Percentiles rank a stretch among this genome's conserved stretches.
Evolutionary conservation across 2,888 invertebrate genomes (phyloP).

Genomic region (Neoaliturus tenellus): DNA sequence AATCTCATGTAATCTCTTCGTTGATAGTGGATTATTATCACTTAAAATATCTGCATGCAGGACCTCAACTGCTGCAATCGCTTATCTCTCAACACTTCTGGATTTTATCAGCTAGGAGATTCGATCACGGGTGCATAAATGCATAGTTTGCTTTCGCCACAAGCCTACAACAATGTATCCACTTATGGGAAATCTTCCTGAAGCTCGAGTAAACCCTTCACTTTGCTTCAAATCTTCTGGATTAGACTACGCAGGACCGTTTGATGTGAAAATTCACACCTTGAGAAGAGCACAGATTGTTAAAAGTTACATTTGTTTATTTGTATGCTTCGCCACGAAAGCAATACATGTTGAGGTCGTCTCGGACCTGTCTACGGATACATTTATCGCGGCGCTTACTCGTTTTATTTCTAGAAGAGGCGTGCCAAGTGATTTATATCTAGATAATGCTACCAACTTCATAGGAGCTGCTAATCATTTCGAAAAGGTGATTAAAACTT

Average conservation of each 20-base stretch:
- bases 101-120: slow-evolving; percentile 61
- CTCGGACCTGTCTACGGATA: too few relatives aligned
- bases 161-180: slow-evolving; percentile 27
- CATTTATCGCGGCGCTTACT: too few relatives aligned
- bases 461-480: too few relatives aligned
- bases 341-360: too few relatives aligned
- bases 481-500: neutral
- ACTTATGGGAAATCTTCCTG: slow-evolving; percentile 49
- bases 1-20: too few relatives aligned
- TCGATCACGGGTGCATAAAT: slow-evolving; percentile 57
- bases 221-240: slow-evolving; percentile 28
- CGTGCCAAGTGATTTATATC: too few relatives aligned
- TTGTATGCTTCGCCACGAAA: too few relatives aligned
- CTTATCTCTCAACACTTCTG: slow-evolving; percentile 60
- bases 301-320: too few relatives aligned
- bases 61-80: slow-evolving; percentile 59
- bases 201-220: slow-evolving; percentile 14
- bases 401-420: too few relatives aligned
- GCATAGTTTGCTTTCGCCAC: slow-evolving; percentile 60
- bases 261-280: slow-evolving; percentile 46
- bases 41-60: slow-evolving; percentile 56
- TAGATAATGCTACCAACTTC: too few relatives aligned
- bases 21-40: slow-evolving; percentile 62
- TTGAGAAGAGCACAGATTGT: too few relatives aligned
- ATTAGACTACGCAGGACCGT: slow-evolving; percentile 35